Base-by-base conservation (phyloP, 2,888 invertebrate genomes). In the Drosophila dives region DNA sequence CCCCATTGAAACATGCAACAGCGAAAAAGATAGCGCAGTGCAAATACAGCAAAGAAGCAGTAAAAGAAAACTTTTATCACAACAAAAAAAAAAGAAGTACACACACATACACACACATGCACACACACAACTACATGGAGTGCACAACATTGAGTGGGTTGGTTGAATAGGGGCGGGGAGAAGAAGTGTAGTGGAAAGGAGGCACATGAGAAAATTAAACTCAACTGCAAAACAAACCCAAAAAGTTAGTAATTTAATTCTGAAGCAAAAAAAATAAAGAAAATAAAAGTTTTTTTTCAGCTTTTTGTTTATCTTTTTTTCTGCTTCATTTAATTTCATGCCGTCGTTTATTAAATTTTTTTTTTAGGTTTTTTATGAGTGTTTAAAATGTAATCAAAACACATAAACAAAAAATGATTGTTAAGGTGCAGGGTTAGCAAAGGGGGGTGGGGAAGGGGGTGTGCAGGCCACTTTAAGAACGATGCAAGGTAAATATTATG, bases 231-330 rank as follows among this genome's bases (percentile, higher is more conserved):
- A 80, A 65, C 2, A 86, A 29, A 29, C 77, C 66, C 64, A 60
- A 81, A 81, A 81, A 80, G 70, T 86, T 82, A 66, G 81, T 77
- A 81, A 81, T 72, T 81, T 77, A 73, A 83, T 76, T 75, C 73
- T 12, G 51, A 66, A 59, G 20, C 65, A 65, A 17, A 49, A 63
- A 63, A 38, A 53, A 54, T 55, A 59, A 32, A 42, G 26, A 58
- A 53, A 38, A 65, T 64, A 49, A 40, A 61, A 67, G 72, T 75
- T 71, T 75, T 4, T n/a, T 29, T 29, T 6, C 29, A 29, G 29
- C n/a, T 38, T 56, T 6, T 7, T 34, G 4, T 34, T 53, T 15
- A 2, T 49, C 29, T 50, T 36, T 17, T 45, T 49, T 51, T 50
- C 17, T 58, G 20, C 50, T 45, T 42, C 17, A 17, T 53, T 36